A percentile compares a stretch with the other conserved stretches of the same genome.
Evolutionary conservation across 2,113 vertebrate species (phyloP).

Genomic region (Todiramphus saurophagus): DNA sequence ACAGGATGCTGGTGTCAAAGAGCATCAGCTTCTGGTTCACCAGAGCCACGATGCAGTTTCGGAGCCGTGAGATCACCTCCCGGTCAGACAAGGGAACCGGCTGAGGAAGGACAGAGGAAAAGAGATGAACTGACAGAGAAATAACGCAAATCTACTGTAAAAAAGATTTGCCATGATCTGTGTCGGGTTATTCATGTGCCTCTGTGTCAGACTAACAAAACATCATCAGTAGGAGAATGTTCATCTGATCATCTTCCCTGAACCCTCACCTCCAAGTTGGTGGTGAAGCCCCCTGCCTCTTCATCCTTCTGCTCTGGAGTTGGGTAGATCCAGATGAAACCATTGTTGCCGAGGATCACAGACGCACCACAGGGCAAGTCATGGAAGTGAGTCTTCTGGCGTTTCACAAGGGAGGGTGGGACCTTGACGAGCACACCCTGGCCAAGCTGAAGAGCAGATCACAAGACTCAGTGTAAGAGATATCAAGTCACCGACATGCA

Average conservation of each 20-base stretch:
- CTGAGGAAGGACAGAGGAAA: slow-evolving; percentile 60
- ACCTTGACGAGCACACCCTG: slow-evolving; percentile 93
- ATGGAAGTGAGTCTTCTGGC: slow-evolving; percentile 97
- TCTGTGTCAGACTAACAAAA: not conserved
- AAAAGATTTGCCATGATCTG: not conserved
- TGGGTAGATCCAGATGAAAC: slow-evolving; percentile 94
- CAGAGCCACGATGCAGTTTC: slow-evolving; percentile 91
- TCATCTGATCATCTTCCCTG: not conserved
- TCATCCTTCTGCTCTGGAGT: slow-evolving; percentile 86
- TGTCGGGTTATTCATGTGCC: not conserved
- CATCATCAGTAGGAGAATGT: fast-evolving
- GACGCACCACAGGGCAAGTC: slow-evolving; percentile 93
- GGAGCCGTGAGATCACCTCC: slow-evolving; percentile 93
- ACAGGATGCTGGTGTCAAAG: slow-evolving; percentile 94
- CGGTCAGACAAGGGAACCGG: slow-evolving; percentile 85
- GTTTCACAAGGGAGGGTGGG: slow-evolving; percentile 91
- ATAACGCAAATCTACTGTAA: not conserved
- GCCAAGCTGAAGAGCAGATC: slow-evolving; percentile 77
- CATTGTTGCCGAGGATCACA: slow-evolving; percentile 93
- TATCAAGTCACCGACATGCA: not conserved
- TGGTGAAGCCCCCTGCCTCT: slow-evolving; percentile 87
- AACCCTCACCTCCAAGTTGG: slow-evolving; percentile 85
- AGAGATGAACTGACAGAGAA: not conserved
- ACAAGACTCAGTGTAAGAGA: fast-evolving
- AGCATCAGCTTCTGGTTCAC: slow-evolving; percentile 86